Percentiles rank a stretch among this genome's conserved stretches.
Evolutionary conservation across 2,888 invertebrate species (phyloP).

Genomic region (Helicoverpa assulta): DNA sequence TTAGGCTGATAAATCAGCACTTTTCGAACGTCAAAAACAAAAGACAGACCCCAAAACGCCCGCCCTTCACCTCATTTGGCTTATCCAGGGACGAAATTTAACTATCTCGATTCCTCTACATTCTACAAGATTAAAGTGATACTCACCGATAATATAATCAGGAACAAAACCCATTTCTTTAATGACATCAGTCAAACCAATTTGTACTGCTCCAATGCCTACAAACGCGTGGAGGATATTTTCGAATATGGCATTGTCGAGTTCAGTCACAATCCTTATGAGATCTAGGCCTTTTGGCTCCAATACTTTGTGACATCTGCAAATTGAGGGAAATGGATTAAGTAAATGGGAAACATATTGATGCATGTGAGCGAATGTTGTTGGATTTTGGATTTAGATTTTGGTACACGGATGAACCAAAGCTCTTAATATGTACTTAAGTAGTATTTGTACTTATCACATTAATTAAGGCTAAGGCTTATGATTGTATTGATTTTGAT

Average conservation of each 20-base stretch:
- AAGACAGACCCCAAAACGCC: too few relatives aligned
- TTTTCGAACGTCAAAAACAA: too few relatives aligned
- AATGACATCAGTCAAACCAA: conserved; percentile 92
- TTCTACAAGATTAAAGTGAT: conserved; percentile 13
- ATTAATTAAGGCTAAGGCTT: too few relatives aligned
- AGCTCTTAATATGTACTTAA: too few relatives aligned
- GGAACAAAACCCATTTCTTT: conserved; percentile 91
- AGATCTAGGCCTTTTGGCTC: conserved; percentile 91
- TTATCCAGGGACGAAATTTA: background rate
- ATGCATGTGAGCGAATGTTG: too few relatives aligned
- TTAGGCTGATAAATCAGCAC: too few relatives aligned
- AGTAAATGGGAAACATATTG: too few relatives aligned
- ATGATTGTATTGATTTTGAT: too few relatives aligned
- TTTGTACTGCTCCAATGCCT: conserved; percentile 93
- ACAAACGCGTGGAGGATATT: conserved; percentile 93
- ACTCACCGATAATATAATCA: conserved; percentile 93
- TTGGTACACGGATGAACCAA: too few relatives aligned
- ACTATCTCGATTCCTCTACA: conserved; percentile 4
- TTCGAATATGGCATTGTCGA: conserved; percentile 91
- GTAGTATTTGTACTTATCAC: too few relatives aligned
- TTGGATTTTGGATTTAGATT: too few relatives aligned
- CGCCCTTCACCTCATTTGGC: too few relatives aligned
- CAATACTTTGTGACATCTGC: conserved; percentile 89
- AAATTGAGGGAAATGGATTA: conserved; percentile 20
- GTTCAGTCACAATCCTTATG: conserved; percentile 90